Conservation (phyloP, 2,888 invertebrate species). For the Choreutis nemorana region DNA sequence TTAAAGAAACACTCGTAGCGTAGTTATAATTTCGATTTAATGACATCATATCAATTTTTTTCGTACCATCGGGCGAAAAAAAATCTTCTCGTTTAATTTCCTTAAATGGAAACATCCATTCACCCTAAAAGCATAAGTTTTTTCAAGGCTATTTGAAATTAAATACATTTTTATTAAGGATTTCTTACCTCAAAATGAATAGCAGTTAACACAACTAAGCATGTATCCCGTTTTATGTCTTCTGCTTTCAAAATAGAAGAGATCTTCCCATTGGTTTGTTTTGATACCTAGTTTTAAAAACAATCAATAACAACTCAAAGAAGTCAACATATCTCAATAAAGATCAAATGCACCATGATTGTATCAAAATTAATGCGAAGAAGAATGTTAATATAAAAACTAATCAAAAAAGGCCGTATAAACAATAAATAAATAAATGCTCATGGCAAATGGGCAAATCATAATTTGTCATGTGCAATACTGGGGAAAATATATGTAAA, state of each 20-base stretch:
- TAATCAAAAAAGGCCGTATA: too few species aligned
- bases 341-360: too few species aligned
- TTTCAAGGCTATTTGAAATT: background rate
- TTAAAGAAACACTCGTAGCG: constrained; percentile 15
- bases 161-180: constrained; percentile 3
- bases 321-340: too few species aligned
- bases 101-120: constrained; percentile 22
- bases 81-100: constrained; percentile 15
- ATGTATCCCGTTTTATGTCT: constrained; percentile 53
- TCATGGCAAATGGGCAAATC: too few species aligned
- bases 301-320: too few species aligned
- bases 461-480: too few species aligned
- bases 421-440: too few species aligned
- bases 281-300: constrained; percentile 40
- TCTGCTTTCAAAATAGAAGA: constrained; percentile 67
- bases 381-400: too few species aligned
- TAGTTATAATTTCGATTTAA: constrained; percentile 18
- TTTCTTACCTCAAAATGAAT: constrained; percentile 75
- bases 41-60: constrained; percentile 23
- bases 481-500: too few species aligned
- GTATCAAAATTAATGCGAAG: too few species aligned
- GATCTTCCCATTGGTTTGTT: constrained; percentile 80
- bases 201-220: constrained; percentile 78
- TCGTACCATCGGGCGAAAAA: constrained; percentile 15
- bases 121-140: constrained; percentile 19